phyloP scores from a whole-genome alignment of 1,140 invertebrate genomes.

The Tyrophagus putrescentiae region DNA sequence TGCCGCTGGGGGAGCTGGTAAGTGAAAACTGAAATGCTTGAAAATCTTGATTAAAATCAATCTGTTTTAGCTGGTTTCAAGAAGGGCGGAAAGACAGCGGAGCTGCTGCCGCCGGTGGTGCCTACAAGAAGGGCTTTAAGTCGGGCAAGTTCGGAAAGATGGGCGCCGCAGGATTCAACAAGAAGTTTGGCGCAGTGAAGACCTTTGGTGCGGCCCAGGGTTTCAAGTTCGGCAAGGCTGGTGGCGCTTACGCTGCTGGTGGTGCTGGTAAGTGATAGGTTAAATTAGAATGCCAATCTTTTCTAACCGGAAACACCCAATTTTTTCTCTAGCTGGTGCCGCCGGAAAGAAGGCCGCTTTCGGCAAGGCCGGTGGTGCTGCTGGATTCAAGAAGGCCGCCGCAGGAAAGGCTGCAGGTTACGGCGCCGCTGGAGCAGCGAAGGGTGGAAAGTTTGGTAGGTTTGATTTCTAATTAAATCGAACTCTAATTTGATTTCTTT shows the following conservation, averaged over 20 bases:
- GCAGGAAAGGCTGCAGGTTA: no score
- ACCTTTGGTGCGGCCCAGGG: slow-evolving; percentile 19
- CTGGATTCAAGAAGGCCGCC: no score
- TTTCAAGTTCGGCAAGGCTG: slow-evolving; percentile 23
- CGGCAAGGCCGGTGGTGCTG: no score
- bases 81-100: not conserved
- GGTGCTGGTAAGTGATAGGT: no score
- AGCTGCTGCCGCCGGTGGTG: not conserved
- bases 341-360: no score
- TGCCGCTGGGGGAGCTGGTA: not conserved
- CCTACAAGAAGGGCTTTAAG: not conserved
- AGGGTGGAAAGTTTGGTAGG: no score
- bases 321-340: not conserved
- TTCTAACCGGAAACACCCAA: not conserved
- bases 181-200: slow-evolving; percentile 16
- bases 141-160: slow-evolving; percentile 19
- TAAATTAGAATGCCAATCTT: not conserved
- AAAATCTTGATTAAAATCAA: not conserved
- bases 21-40: not conserved
- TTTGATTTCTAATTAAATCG: no score
- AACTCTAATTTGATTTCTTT: no score
- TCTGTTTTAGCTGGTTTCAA: slow-evolving; percentile 9
- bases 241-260: slow-evolving; percentile 19
- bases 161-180: slow-evolving; percentile 20
- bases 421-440: no score